Evolutionary conservation across 2,888 invertebrate species (phyloP), one percentile per base, ranked within the genome.

Genomic region (Catocala sponsa): DNA sequence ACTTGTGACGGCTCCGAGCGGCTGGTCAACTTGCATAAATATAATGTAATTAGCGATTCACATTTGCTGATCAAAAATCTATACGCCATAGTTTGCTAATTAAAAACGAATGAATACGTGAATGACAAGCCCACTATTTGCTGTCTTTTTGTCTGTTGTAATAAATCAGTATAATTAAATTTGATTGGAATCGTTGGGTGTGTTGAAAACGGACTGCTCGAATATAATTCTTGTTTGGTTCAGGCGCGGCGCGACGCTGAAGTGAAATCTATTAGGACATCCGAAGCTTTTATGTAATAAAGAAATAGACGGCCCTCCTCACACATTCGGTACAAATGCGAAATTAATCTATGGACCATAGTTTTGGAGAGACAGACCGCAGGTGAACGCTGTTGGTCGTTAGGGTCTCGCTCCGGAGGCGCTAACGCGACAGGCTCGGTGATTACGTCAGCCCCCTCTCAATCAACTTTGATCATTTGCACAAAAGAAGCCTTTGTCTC

Each of bases 371-470:
- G 32, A n/a, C 7, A 7, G 32, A 43, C 47, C 43, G 38, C 44
- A 47, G 55, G 59, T 54, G 61, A 51, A 51, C 46, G 57, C 51
- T 42, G 25, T 15, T 9, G 25, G 25, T 38, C 63, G 52, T 43
- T 48, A 65, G 53, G 59, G 52, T 65, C 60, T 9, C 6, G 35
- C 35, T 63, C 43, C 7, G 51, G 50, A 41, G 32, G 51, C 51
- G 52, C 54, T 32, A 52, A 60, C 46, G 48, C 52, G 57, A 57
- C 56, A 50, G 55, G 54, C 59, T 42, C 33, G 48, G 11, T 46
- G 63, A 61, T 75, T 62, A 75, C 76, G 75, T 77, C 72, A 72
- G 57, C 48, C 55, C 51, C 49, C 59, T 67, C 50, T 55, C 63
- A 65, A 65, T 64, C 58, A 55, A 65, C 59, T 33, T 35, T 46